Base-by-base conservation (phyloP, 2,888 invertebrate genomes). In the Ennomos quercinarius region DNA sequence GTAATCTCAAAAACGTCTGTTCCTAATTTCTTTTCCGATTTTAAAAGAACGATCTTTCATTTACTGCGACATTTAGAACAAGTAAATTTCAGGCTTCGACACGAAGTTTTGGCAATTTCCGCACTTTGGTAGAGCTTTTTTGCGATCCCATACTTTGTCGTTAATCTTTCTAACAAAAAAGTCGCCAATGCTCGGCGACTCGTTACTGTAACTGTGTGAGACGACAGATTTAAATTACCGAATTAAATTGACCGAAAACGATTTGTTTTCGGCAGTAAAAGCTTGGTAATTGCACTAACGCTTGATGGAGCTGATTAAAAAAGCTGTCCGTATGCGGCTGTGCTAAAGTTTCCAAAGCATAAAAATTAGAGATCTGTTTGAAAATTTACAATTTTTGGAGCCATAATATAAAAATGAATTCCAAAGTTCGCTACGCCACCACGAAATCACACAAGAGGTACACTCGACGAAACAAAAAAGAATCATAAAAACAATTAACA, bases 41-140 rank as follows among this genome's bases (percentile, higher is more conserved):
- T 87, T 86, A 89, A 90, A 89, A 90, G 87, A 89, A 84, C 87
- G 87, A 91, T 91, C 88, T 89, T 89, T 91, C 89, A 90, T 90
- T 90, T 90, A 90, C 89, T 90, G 85, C 86, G 88, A 89, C 89
- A 86, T 88, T 91, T 86, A 83, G 89, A 89, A 89, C 90, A 90
- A 90, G 90, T 87, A 89, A 89, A 87, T 88, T 89, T 89, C 84
- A 85, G 84, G 80, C 81, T 87, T 88, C 86, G 87, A 91, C 90
- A 89, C 86, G 85, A 91, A 91, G 86, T 90, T 91, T 90, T 83
- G 89, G 90, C 86, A 90, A 91, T 91, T 90, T 88, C 87, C 89
- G 86, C 81, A 87, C 85, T 88, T 17, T 85, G 81, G 83, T 82
- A 84, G 77, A 83, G 83, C 76, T 87, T 90, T 89, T 91, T 90